Conservation (phyloP, 2,113 vertebrate genomes). For the Prochilodus magdalenae region DNA sequence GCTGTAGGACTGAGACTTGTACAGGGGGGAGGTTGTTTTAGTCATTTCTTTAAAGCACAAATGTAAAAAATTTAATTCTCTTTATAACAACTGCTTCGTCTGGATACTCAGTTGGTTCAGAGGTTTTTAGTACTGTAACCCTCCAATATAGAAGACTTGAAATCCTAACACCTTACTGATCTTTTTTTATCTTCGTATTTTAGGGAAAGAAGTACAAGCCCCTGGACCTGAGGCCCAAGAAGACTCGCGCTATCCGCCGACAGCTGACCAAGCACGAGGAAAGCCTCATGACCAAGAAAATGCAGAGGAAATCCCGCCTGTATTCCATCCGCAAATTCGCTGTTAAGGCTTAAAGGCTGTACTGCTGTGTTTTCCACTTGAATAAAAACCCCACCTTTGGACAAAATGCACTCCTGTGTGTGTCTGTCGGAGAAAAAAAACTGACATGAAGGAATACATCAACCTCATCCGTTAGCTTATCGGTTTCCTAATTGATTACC, state of each 20-base stretch:
- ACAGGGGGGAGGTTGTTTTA: no score
- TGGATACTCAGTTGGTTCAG: no score
- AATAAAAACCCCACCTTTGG: constrained; percentile 72
- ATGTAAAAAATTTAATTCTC: no score
- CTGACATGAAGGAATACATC: no score
- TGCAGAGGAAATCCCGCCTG: constrained; percentile 90
- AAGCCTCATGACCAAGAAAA: constrained; percentile 92
- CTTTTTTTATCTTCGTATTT: not conserved
- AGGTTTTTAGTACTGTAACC: no score
- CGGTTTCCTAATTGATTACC: no score
- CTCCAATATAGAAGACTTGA: no score
- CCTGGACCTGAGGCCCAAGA: constrained; percentile 95
- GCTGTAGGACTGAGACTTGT: no score
- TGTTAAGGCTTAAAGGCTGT: constrained; percentile 89
- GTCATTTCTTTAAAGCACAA: no score
- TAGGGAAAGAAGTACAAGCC: constrained; percentile 99
- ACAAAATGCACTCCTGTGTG: not conserved
- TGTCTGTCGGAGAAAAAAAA: not conserved
- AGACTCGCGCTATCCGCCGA: constrained; percentile 94
- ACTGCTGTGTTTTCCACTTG: constrained; percentile 46
- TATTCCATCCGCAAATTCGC: constrained; percentile 92
- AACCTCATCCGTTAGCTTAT: not conserved
- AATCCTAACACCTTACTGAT: no score
- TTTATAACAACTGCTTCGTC: no score
- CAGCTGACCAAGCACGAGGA: constrained; percentile 91